Percentiles rank a stretch among this genome's conserved stretches.
Evolutionary conservation across 2,888 invertebrate genomes (phyloP).

Genomic region (Zaprionus lineosus): DNA sequence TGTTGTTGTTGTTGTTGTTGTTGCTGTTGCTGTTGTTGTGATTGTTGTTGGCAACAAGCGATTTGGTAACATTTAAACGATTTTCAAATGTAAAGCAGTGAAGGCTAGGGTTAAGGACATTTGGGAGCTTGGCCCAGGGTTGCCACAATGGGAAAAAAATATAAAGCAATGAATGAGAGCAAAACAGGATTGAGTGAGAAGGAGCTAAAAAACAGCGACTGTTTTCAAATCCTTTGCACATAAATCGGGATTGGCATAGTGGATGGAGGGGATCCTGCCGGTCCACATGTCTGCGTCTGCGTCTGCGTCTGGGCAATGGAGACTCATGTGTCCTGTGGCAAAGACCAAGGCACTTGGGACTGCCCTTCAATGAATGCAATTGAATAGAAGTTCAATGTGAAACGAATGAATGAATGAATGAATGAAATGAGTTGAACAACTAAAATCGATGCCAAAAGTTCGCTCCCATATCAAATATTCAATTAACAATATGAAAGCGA

Average conservation of each 20-base stretch:
- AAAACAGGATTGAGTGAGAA: not conserved
- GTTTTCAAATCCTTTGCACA: slow-evolving; percentile 55
- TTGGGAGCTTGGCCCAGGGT: not conserved
- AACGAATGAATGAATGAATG: not conserved
- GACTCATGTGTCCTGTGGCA: not conserved
- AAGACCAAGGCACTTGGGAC: not conserved
- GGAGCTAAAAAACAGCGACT: slow-evolving; percentile 17
- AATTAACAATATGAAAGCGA: too few species aligned
- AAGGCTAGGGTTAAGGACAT: not conserved
- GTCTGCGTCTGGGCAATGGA: too few species aligned
- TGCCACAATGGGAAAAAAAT: not conserved
- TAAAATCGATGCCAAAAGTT: too few species aligned
- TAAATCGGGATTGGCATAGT: slow-evolving; percentile 40
- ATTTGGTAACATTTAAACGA: slow-evolving; percentile 51
- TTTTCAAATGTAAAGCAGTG: slow-evolving; percentile 21
- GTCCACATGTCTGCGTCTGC: not conserved
- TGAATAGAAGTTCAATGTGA: slow-evolving; percentile 2
- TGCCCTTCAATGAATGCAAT: slow-evolving; percentile 7
- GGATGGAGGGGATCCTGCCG: not conserved
- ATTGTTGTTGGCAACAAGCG: slow-evolving; percentile 20
- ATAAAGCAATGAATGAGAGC: not conserved
- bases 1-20: too few species aligned
- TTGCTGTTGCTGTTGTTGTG: not conserved
- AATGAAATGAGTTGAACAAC: too few species aligned
- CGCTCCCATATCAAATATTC: too few species aligned